phyloP scores from a whole-genome alignment of 2,888 invertebrate genomes.

The Carcina quercana region DNA sequence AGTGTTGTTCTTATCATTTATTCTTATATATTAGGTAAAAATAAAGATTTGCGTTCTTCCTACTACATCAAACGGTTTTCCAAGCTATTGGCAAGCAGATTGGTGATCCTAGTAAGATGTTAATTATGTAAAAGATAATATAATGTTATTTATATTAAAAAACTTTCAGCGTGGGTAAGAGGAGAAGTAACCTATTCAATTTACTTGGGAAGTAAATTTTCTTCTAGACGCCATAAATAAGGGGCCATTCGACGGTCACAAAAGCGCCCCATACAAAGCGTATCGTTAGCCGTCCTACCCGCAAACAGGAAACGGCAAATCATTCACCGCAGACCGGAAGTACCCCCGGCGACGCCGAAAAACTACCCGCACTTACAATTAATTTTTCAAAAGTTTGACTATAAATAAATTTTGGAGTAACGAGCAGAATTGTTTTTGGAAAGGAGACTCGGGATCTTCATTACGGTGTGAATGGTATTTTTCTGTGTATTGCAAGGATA shows the following conservation, averaged over 20 bases:
- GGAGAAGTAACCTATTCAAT: too few relatives aligned
- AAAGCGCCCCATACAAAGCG: conserved; percentile 35
- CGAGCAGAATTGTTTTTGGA: conserved; percentile 45
- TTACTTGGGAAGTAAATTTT: conserved; percentile 12
- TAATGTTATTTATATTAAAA: too few relatives aligned
- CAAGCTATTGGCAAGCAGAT: too few relatives aligned
- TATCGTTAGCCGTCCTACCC: conserved; percentile 39
- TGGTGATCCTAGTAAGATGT: too few relatives aligned
- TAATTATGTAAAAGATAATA: too few relatives aligned
- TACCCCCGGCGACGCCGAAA: conserved; percentile 44
- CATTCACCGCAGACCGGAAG: conserved; percentile 54
- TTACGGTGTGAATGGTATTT: too few relatives aligned
- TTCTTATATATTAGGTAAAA: too few relatives aligned
- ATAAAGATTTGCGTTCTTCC: too few relatives aligned
- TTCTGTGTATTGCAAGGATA: too few relatives aligned
- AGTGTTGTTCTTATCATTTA: too few relatives aligned
- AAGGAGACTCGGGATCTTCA: conserved; percentile 22
- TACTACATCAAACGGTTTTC: too few relatives aligned
- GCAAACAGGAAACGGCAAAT: conserved; percentile 54
- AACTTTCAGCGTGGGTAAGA: too few relatives aligned
- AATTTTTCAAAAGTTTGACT: conserved; percentile 46
- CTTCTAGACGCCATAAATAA: conserved; percentile 44
- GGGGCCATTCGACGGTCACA: conserved; percentile 26
- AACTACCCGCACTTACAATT: conserved; percentile 40
- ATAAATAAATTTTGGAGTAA: conserved; percentile 50